Percentiles rank a stretch among this genome's conserved stretches.
Conservation (phyloP, 2,113 vertebrate genomes). For the Struthidea cinerea region DNA sequence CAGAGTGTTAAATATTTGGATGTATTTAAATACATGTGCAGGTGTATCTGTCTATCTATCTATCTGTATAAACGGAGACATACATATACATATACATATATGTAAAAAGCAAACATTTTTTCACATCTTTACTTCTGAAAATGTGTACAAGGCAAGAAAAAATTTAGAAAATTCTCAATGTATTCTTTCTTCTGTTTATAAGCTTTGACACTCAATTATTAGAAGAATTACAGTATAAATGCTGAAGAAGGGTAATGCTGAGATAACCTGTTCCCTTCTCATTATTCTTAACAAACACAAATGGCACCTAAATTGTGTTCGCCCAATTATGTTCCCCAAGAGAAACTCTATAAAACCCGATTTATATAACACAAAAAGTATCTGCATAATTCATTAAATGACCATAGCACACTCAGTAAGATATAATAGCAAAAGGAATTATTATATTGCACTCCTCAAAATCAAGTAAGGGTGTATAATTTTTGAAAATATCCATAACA, state of each 20-base stretch:
- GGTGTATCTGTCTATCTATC: too few species aligned
- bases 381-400: not conserved
- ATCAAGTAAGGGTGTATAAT: not conserved
- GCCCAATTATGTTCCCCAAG: not conserved
- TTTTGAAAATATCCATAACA: not conserved
- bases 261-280: not conserved
- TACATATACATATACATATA: too few species aligned
- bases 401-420: not conserved
- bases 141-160: not conserved
- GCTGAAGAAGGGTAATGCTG: not conserved
- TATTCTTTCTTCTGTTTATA: not conserved
- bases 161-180: not conserved
- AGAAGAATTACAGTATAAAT: not conserved
- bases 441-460: not conserved
- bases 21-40: not conserved
- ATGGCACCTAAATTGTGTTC: not conserved
- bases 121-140: not conserved
- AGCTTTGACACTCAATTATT: not conserved
- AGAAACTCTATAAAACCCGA: not conserved
- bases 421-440: not conserved
- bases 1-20: not conserved
- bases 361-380: not conserved
- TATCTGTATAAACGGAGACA: not conserved
- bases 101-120: not conserved
- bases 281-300: conserved; percentile 22